Evolutionary conservation across 1,140 invertebrate species (phyloP).

Genomic region (Apis mellifera): DNA sequence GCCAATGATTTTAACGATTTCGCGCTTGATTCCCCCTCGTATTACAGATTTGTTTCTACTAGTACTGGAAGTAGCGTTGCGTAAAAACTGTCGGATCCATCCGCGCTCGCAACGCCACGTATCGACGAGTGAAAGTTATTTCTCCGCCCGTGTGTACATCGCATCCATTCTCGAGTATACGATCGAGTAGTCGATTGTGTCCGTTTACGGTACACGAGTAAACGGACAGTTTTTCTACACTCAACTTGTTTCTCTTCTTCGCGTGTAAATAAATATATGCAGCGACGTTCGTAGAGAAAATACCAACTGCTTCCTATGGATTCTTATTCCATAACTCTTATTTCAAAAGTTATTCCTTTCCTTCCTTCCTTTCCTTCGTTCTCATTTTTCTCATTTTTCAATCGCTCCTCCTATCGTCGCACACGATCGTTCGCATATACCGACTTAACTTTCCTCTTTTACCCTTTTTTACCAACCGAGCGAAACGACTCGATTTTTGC

Average conservation of each 20-base stretch:
- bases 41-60: not conserved
- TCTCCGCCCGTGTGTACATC: not conserved
- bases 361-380: too few species aligned
- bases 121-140: not conserved
- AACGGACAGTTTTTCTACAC: not conserved
- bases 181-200: not conserved
- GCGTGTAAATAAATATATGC: conserved; percentile 31
- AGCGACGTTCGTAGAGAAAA: conserved; percentile 44
- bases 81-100: not conserved
- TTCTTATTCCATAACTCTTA: conserved; percentile 25
- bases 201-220: too few species aligned
- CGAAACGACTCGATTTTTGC: conserved; percentile 71
- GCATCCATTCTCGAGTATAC: not conserved
- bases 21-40: not conserved
- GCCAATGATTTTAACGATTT: not conserved
- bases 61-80: too few species aligned
- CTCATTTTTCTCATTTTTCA: not conserved
- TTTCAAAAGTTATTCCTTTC: conserved; percentile 48
- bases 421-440: not conserved
- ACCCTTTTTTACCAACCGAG: conserved; percentile 68
- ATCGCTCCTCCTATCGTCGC: not conserved
- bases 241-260: conserved; percentile 11
- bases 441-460: conserved; percentile 62
- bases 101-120: too few species aligned
- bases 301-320: conserved; percentile 67